Percentiles rank a stretch among this genome's conserved stretches.
These are phyloP conservation scores for Urocolius indicus DNA, from an alignment of 2,113 vertebrate species.

Conservation along the genomic window DNA sequence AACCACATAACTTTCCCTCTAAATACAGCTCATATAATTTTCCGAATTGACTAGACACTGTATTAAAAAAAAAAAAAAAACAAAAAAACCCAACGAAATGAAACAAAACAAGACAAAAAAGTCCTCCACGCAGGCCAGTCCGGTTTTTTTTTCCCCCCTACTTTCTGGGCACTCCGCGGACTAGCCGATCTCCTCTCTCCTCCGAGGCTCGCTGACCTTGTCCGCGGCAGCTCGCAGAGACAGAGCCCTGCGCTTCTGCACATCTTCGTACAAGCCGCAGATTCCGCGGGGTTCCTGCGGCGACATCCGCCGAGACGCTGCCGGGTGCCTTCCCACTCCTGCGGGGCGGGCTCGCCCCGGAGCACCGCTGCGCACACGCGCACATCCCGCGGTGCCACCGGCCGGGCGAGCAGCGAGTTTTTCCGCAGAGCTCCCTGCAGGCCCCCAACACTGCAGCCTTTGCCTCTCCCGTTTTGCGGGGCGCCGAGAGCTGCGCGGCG, in stretches of 20 bases:
- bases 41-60: not conserved
- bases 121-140: fast-evolving
- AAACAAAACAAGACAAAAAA: too few relatives aligned
- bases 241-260: too few relatives aligned
- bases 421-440: not conserved
- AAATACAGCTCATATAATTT: not conserved
- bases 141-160: not conserved
- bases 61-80: not conserved
- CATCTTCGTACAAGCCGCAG: fast-evolving
- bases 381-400: not conserved
- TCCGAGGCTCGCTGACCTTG: not conserved
- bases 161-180: not conserved
- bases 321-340: not conserved
- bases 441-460: not conserved
- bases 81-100: too few relatives aligned
- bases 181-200: not conserved
- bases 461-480: not conserved
- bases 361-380: not conserved
- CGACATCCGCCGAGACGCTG: not conserved
- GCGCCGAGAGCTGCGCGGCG: fast-evolving
- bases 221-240: not conserved
- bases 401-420: not conserved
- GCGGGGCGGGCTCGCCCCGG: fast-evolving
- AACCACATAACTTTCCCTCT: not conserved
- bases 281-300: not conserved